Base-by-base conservation (phyloP, 2,888 invertebrate species). In the Amblyjoppa fuscipennis region DNA sequence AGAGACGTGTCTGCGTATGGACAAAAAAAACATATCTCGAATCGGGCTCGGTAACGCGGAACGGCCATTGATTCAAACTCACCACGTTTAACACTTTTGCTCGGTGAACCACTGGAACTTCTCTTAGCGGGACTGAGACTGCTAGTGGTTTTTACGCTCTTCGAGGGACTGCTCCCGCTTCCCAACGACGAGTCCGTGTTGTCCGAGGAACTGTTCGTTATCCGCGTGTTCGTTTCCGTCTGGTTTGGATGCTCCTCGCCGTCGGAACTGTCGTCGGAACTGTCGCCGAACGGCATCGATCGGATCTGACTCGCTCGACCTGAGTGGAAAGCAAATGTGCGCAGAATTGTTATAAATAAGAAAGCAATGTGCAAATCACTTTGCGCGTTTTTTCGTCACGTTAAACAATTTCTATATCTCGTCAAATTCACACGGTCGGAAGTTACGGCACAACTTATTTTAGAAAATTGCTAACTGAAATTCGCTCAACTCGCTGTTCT, bases 221-320 rank as follows among this genome's bases (percentile, higher is more conserved):
- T 94, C 76, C 94, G 93, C 51, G 94, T 95, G 89, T 94, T 94
- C 51, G 94, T 95, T 85, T 96, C 96, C 92, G 96, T 95, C 45
- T 96, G 96, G 88, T 94, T 94, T 2, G 94, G 94, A 82, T 94
- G 94, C 88, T 97, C 98, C 94, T 98, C 98, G 41, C 98, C 98
- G 92, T 99, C 99, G 11, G 98, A 98, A 1, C 98, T 98, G 93
- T 99, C 99, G 92, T 98, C 98, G 0, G 98, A 98, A 4, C 98
- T 98, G 91, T 99, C 99, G 2, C 98, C 99, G 93, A 99, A 99
- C 9, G 99, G 99, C 96, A 98, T 98, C 66, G 98, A 98, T 90
- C 99, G 96, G 90, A 99, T 99, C 95, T 99, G 99, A 94, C 98
- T 98, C 88, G 99, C 99, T 91, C 98, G 96, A 83, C 92, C 92